These are phyloP conservation scores for Nyctibius bracteatus DNA, from an alignment of 2,113 vertebrate species.

Conservation along the genomic window DNA sequence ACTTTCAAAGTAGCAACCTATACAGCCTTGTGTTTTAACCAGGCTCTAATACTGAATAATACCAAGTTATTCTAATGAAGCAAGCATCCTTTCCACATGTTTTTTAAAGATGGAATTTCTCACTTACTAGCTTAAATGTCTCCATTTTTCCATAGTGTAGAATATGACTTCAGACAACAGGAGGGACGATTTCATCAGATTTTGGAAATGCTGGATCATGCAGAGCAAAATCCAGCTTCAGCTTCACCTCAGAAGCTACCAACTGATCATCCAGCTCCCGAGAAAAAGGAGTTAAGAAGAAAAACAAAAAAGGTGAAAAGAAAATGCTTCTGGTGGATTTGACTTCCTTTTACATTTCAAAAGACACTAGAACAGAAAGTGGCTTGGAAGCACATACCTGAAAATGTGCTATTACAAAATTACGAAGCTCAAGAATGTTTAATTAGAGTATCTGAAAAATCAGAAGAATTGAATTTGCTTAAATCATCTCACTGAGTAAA, in stretches of 20 bases:
- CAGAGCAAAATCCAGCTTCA: constrained; percentile 67
- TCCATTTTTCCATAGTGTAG: constrained; percentile 78
- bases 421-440: not conserved
- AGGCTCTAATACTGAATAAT: not conserved
- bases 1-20: not conserved
- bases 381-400: not conserved
- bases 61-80: not conserved
- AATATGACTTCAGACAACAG: constrained; percentile 95
- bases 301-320: constrained; percentile 92
- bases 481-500: not conserved
- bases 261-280: constrained; percentile 43
- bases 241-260: constrained; percentile 62
- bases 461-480: not conserved
- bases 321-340: constrained; percentile 98
- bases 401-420: not conserved
- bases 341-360: constrained; percentile 34
- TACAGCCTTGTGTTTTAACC: not conserved
- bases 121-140: not conserved
- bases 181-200: constrained; percentile 88
- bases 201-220: constrained; percentile 82
- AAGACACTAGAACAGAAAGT: not conserved
- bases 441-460: not conserved
- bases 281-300: constrained; percentile 76
- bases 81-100: not conserved
- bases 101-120: not conserved